These are phyloP conservation scores for Bombylius major DNA, from an alignment of 2,888 invertebrate genomes.

Conservation along the genomic window DNA sequence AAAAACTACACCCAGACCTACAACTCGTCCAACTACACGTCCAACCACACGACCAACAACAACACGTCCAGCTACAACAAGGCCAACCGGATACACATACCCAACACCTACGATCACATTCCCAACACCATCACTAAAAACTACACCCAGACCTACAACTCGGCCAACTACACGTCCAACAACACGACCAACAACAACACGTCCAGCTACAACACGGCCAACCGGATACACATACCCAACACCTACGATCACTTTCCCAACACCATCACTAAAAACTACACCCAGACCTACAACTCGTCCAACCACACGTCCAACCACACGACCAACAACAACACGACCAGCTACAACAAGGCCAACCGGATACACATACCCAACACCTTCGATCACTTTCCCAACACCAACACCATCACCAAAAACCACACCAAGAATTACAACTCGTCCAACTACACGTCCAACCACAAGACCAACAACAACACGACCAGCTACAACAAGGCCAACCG, in stretches of 20 bases:
- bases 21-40: constrained; percentile 9
- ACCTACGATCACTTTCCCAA: no score
- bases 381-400: constrained; percentile 14
- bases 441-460: constrained; percentile 4
- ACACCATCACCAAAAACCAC: constrained; percentile 6
- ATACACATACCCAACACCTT: no score
- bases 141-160: constrained; percentile 16
- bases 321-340: constrained; percentile 2
- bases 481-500: background rate
- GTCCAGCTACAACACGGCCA: background rate
- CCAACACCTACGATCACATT: no score
- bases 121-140: background rate
- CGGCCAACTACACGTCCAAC: constrained; percentile 7
- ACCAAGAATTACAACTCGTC: background rate
- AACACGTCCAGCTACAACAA: constrained; percentile 6
- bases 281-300: no score
- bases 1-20: constrained; percentile 14
- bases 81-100: background rate
- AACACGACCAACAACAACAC: constrained; percentile 3
- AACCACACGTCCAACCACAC: constrained; percentile 14
- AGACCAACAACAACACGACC: constrained; percentile 13
- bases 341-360: no score
- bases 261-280: background rate
- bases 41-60: constrained; percentile 1
- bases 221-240: background rate